Conservation (phyloP, 2,797 vertebrate genomes). For the Eospalax fontanierii region DNA sequence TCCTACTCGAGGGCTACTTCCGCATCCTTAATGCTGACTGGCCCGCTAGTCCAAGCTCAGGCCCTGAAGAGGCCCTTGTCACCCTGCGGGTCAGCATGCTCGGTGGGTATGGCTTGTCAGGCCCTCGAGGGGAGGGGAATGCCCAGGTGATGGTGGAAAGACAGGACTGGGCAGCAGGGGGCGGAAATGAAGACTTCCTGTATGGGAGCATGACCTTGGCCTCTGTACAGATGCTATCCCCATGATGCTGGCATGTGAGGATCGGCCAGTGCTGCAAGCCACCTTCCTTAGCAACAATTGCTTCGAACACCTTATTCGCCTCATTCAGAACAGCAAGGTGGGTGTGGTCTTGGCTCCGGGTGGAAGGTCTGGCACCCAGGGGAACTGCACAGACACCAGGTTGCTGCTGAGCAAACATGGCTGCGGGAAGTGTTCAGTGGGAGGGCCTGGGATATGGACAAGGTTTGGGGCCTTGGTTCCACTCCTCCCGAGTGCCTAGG, state of each 20-base stretch:
- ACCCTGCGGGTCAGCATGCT: constrained; percentile 95
- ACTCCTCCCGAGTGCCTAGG: background rate
- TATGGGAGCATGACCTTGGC: constrained; percentile 9
- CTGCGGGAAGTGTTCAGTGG: background rate
- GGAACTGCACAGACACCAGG: background rate
- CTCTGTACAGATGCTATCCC: constrained; percentile 93
- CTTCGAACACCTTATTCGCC: constrained; percentile 98
- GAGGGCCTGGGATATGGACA: background rate
- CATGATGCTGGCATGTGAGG: constrained; percentile 96
- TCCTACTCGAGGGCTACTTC: constrained; percentile 95
- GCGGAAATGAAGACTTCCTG: background rate
- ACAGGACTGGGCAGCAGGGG: background rate
- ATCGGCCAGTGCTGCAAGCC: constrained; percentile 96
- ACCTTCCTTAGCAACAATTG: constrained; percentile 99
- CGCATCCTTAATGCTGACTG: constrained; percentile 95
- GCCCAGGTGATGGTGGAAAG: background rate
- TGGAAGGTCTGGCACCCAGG: background rate
- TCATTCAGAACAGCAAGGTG: constrained; percentile 99
- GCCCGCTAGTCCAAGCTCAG: constrained; percentile 83
- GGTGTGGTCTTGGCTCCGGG: constrained; percentile 53
- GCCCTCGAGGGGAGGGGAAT: background rate
- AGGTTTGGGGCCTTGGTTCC: background rate
- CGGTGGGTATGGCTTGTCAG: constrained; percentile 89
- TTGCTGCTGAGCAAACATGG: background rate
- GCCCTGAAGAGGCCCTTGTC: constrained; percentile 91